Conservation (phyloP, 1,140 invertebrate genomes). For the Diabrotica undecimpunctata region DNA sequence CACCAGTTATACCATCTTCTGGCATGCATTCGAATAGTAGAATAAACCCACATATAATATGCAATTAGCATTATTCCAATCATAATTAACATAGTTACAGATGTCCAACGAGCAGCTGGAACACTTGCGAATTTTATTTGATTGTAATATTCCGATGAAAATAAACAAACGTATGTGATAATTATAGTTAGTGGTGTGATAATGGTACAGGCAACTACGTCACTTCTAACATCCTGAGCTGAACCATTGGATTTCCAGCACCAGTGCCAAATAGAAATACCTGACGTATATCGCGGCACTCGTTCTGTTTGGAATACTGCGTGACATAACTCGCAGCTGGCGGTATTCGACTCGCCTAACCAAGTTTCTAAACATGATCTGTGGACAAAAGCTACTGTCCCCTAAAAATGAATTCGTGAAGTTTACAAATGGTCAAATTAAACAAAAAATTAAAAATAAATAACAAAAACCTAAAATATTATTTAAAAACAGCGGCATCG, state of each 20-base stretch:
- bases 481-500: too few species aligned
- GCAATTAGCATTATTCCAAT: constrained; percentile 51
- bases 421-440: constrained; percentile 9
- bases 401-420: constrained; percentile 41
- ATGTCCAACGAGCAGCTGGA: constrained; percentile 50
- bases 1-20: constrained; percentile 55
- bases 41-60: constrained; percentile 52
- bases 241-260: constrained; percentile 31
- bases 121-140: constrained; percentile 49
- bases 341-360: constrained; percentile 60
- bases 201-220: constrained; percentile 49
- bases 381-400: constrained; percentile 67
- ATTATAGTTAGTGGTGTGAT: constrained; percentile 50
- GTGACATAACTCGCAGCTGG: constrained; percentile 60
- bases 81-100: constrained; percentile 49
- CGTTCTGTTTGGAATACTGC: constrained; percentile 52
- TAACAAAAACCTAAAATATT: too few species aligned
- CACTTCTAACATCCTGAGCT: constrained; percentile 40
- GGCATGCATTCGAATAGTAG: constrained; percentile 50
- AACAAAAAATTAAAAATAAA: background rate
- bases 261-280: constrained; percentile 43
- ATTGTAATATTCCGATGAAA: constrained; percentile 52
- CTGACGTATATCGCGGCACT: constrained; percentile 39
- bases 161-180: constrained; percentile 51
- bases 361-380: constrained; percentile 66